Conservation (phyloP, 1,140 invertebrate species). For the Artemia franciscana region DNA sequence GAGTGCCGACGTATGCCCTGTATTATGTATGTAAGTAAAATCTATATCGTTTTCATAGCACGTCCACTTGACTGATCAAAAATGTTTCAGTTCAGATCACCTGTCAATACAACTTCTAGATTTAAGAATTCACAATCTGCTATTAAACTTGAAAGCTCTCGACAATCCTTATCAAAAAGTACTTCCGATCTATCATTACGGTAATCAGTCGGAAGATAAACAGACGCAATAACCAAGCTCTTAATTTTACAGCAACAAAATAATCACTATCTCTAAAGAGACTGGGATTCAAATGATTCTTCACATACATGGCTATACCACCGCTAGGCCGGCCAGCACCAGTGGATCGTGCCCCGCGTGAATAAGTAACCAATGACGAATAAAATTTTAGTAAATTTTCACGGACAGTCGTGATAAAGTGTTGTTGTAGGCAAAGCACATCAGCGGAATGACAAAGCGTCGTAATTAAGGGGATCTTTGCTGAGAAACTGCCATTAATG, state of each 20-base stretch:
- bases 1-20: not conserved
- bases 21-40: not conserved
- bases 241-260: too few species aligned
- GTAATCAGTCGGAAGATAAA: too few species aligned
- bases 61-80: not conserved
- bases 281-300: not conserved
- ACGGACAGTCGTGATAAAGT: not conserved
- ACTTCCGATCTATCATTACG: too few species aligned
- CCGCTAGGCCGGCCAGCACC: not conserved
- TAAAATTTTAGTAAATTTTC: not conserved
- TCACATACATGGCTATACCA: not conserved
- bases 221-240: too few species aligned
- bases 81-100: too few species aligned
- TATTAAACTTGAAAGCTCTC: too few species aligned
- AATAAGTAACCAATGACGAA: not conserved
- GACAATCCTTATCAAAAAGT: too few species aligned
- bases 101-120: too few species aligned
- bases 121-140: too few species aligned
- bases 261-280: not conserved
- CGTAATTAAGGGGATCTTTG: not conserved
- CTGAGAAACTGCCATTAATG: not conserved
- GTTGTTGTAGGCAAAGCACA: not conserved
- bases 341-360: not conserved
- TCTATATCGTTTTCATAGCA: not conserved
- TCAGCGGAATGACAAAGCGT: not conserved